phyloP scores from a whole-genome alignment of 1,140 invertebrate species.

The Platyura marginata region DNA sequence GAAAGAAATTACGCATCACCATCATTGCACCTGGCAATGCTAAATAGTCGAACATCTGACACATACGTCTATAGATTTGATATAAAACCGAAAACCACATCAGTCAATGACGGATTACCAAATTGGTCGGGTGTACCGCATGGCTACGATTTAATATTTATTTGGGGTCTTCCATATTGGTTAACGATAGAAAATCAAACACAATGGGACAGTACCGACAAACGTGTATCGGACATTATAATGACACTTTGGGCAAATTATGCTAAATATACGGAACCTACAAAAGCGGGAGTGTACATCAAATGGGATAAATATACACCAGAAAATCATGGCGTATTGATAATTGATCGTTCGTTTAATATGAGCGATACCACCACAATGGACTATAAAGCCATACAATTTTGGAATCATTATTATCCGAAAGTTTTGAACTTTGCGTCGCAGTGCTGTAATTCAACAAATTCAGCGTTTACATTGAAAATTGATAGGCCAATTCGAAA shows the following conservation, averaged over 20 bases:
- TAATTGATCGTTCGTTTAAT: slow-evolving; percentile 52
- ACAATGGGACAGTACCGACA: slow-evolving; percentile 54
- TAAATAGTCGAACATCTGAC: slow-evolving; percentile 33
- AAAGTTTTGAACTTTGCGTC: slow-evolving; percentile 44
- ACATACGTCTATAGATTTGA: slow-evolving; percentile 58
- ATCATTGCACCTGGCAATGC: slow-evolving; percentile 40
- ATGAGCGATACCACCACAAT: slow-evolving; percentile 42
- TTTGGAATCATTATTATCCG: slow-evolving; percentile 68
- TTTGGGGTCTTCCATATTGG: slow-evolving; percentile 57
- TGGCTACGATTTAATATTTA: slow-evolving; percentile 56
- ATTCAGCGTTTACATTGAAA: too few species aligned
- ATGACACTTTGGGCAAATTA: slow-evolving; percentile 63
- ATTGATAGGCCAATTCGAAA: too few species aligned
- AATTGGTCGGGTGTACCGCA: slow-evolving; percentile 58
- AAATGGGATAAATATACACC: slow-evolving; percentile 49
- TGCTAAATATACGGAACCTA: slow-evolving; percentile 47
- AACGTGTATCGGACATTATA: slow-evolving; percentile 50
- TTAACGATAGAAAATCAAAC: slow-evolving; percentile 27
- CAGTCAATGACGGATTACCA: slow-evolving; percentile 39
- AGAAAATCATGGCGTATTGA: slow-evolving; percentile 40
- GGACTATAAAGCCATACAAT: slow-evolving; percentile 54
- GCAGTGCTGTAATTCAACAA: slow-evolving; percentile 43
- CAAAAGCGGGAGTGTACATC: slow-evolving; percentile 38
- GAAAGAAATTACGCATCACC: slow-evolving; percentile 55
- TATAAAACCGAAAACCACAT: slow-evolving; percentile 43